Evolutionary conservation across 1,140 invertebrate genomes (phyloP).

Genomic region (Adoxophyes honmai): DNA sequence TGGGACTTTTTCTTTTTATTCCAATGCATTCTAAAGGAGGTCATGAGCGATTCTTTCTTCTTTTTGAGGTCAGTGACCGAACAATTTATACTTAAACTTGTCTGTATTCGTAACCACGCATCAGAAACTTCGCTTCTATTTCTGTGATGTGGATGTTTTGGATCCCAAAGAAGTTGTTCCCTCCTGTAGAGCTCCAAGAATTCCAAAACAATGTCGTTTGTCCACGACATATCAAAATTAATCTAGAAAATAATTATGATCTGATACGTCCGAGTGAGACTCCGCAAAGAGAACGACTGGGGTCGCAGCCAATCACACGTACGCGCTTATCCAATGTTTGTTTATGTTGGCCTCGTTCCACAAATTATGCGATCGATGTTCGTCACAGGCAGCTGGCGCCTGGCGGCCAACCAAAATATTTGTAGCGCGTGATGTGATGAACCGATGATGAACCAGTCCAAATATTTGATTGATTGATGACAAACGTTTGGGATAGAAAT

Average conservation of each 20-base stretch:
- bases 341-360: conserved; percentile 49
- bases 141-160: conserved; percentile 37
- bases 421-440: background rate
- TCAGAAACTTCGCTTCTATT: conserved; percentile 36
- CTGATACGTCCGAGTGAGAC: background rate
- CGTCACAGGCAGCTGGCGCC: conserved; percentile 15
- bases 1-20: conserved; percentile 48
- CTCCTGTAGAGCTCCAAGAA: conserved; percentile 44
- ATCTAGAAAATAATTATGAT: background rate
- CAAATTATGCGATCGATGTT: conserved; percentile 52
- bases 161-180: conserved; percentile 45
- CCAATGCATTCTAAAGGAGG: conserved; percentile 53
- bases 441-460: background rate
- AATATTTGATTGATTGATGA: background rate
- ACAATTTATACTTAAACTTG: conserved; percentile 47
- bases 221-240: conserved; percentile 36
- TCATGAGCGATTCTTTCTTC: conserved; percentile 66
- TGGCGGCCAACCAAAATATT: conserved; percentile 9
- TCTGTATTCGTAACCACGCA: conserved; percentile 49
- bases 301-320: conserved; percentile 41
- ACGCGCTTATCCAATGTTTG: conserved; percentile 51
- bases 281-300: conserved; percentile 25
- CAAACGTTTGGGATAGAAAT: background rate
- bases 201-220: conserved; percentile 41
- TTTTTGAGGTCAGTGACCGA: conserved; percentile 52